A percentile compares a stretch with the other conserved stretches of the same genome.
These are phyloP conservation scores for Solen grandis DNA, from an alignment of 1,140 invertebrate genomes.

Conservation along the genomic window DNA sequence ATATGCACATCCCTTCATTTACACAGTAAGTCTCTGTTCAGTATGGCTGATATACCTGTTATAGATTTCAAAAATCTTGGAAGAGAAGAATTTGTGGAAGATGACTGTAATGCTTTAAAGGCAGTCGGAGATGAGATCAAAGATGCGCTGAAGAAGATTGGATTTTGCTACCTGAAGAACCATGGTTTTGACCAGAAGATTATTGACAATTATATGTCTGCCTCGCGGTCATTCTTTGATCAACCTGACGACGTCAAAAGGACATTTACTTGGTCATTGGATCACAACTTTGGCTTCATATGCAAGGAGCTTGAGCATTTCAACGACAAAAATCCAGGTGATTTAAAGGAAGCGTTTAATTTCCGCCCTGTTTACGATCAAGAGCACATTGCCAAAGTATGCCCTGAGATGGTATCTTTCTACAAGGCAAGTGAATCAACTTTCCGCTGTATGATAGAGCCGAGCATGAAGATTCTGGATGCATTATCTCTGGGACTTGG, in stretches of 20 bases:
- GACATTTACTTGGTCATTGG: constrained; percentile 22
- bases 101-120: too few relatives aligned
- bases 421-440: constrained; percentile 32
- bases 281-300: constrained; percentile 52
- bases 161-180: constrained; percentile 61
- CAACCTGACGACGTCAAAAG: constrained; percentile 44
- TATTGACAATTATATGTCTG: constrained; percentile 35
- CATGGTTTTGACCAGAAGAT: constrained; percentile 39
- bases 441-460: constrained; percentile 13
- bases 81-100: too few relatives aligned
- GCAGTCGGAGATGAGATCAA: constrained; percentile 35
- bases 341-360: constrained; percentile 47
- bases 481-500: constrained; percentile 54
- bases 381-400: too few relatives aligned
- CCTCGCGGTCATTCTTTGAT: constrained; percentile 47
- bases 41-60: too few relatives aligned
- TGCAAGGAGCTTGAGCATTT: constrained; percentile 31
- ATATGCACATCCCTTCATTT: too few relatives aligned
- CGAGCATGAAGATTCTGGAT: constrained; percentile 43
- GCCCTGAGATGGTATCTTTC: too few relatives aligned
- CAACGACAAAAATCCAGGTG: constrained; percentile 25
- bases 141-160: constrained; percentile 45
- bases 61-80: too few relatives aligned
- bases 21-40: too few relatives aligned
- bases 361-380: constrained; percentile 13